Conservation (phyloP, 2,113 vertebrate species). For the Microtus richardsoni region DNA sequence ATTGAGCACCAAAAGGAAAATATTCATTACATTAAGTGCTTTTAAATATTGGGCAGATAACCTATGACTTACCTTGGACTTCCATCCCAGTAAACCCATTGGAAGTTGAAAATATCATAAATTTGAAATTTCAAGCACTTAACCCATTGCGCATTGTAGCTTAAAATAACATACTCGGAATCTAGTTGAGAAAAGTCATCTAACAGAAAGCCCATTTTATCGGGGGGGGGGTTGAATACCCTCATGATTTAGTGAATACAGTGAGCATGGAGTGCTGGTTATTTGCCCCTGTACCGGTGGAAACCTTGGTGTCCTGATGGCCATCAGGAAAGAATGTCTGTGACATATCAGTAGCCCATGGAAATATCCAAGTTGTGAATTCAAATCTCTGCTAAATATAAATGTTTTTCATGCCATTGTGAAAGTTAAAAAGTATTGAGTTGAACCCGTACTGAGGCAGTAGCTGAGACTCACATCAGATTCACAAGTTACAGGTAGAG, state of each 20-base stretch:
- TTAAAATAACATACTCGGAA: not conserved
- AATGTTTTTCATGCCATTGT: not conserved
- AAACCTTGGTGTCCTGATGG: not conserved
- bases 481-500: too few relatives aligned
- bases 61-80: not conserved
- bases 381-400: not conserved
- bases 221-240: too few relatives aligned
- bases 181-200: not conserved
- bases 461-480: not conserved
- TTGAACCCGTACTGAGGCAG: not conserved
- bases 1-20: not conserved
- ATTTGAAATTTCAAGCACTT: not conserved
- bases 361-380: not conserved
- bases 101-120: not conserved
- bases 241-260: not conserved
- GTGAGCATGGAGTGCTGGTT: fast-evolving
- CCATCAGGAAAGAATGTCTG: not conserved
- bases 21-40: not conserved
- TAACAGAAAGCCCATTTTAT: not conserved
- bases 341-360: not conserved
- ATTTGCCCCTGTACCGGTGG: not conserved
- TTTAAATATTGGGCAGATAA: not conserved
- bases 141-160: not conserved
- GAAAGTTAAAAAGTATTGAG: not conserved
- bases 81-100: not conserved